phyloP scores from a whole-genome alignment of 2,888 invertebrate species.

The Oligia strigilis region DNA sequence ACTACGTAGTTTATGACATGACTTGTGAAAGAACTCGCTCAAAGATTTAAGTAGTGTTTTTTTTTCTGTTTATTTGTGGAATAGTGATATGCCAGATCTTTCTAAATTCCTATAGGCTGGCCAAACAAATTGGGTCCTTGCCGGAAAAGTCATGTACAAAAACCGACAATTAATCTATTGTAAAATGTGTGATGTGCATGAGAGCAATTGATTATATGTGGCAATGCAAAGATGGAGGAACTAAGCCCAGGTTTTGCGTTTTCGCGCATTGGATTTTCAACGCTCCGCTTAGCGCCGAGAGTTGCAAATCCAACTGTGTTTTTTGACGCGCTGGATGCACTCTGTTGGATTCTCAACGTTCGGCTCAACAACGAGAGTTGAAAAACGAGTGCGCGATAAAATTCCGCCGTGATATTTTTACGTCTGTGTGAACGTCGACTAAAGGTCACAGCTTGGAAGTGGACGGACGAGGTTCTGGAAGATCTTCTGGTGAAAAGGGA shows the following conservation, averaged over 20 bases:
- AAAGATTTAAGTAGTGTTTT: slow-evolving; percentile 30
- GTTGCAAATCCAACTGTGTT: neutral
- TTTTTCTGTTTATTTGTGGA: neutral
- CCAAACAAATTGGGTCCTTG: neutral
- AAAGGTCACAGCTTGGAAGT: neutral
- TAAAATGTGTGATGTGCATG: neutral
- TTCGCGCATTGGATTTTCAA: neutral
- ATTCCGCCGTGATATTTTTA: no score
- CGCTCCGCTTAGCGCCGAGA: neutral
- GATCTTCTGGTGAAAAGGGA: neutral
- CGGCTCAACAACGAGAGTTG: neutral
- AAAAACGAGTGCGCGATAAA: neutral
- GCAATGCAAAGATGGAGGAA: neutral
- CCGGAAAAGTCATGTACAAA: neutral
- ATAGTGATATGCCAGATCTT: neutral
- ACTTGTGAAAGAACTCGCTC: slow-evolving; percentile 54
- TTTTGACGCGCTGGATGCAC: neutral
- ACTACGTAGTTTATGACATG: slow-evolving; percentile 82
- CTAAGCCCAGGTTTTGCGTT: neutral
- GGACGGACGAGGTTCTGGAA: neutral
- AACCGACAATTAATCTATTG: neutral
- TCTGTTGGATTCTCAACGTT: neutral
- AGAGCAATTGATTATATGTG: neutral
- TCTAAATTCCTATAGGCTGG: neutral
- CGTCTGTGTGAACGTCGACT: neutral